Percentiles rank a stretch among this genome's conserved stretches.
Conservation (phyloP, 2,797 vertebrate genomes). For the Aulostomus chinensis region DNA sequence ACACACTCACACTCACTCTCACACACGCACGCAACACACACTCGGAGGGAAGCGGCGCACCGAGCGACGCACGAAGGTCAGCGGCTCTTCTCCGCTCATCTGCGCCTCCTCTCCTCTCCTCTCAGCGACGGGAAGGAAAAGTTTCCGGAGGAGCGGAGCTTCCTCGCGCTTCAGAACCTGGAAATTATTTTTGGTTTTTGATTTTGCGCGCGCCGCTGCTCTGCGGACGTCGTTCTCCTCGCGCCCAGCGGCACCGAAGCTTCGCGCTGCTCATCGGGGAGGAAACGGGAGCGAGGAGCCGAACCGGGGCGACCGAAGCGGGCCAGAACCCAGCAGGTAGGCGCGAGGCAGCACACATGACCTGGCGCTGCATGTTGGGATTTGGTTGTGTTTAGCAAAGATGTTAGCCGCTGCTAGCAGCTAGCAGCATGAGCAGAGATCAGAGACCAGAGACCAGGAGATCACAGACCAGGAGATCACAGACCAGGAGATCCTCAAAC, state of each 20-base stretch:
- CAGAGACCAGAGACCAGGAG: too few relatives aligned
- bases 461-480: too few relatives aligned
- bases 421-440: too few relatives aligned
- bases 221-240: conserved; percentile 8
- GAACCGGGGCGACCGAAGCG: conserved; percentile 44
- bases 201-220: neutral
- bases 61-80: conserved; percentile 59
- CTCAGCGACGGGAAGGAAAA: conserved; percentile 43
- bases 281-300: conserved; percentile 19
- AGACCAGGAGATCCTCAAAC: too few relatives aligned
- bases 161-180: neutral
- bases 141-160: conserved; percentile 51
- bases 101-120: conserved; percentile 8
- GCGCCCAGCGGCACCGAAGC: neutral
- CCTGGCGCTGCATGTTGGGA: neutral
- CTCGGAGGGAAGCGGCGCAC: conserved; percentile 38
- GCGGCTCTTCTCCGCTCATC: conserved; percentile 23
- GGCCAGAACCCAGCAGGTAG: conserved; percentile 63
- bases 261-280: conserved; percentile 21
- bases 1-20: conserved; percentile 20
- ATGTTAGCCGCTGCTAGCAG: conserved; percentile 7
- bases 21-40: conserved; percentile 39
- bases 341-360: neutral
- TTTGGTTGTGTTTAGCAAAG: too few relatives aligned
- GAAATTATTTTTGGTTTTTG: conserved; percentile 4